These are phyloP conservation scores for Euura saliciscinereae DNA, from an alignment of 1,140 invertebrate species.

Conservation along the genomic window DNA sequence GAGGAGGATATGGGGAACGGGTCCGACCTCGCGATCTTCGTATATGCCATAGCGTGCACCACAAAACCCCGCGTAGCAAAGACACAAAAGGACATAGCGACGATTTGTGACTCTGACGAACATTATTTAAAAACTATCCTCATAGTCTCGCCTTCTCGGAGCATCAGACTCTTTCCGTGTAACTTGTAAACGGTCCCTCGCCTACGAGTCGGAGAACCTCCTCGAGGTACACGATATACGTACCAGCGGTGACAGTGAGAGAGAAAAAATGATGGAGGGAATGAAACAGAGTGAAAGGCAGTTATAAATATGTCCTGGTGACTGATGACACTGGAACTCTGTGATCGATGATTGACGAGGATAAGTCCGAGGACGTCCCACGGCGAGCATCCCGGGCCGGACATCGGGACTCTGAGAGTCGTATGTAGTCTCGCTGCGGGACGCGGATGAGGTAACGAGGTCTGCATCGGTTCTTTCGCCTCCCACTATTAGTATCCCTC, in stretches of 20 bases:
- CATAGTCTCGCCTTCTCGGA: too few species aligned
- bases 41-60: too few species aligned
- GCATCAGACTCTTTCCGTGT: too few species aligned
- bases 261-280: too few species aligned
- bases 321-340: slow-evolving; percentile 17
- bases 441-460: neutral
- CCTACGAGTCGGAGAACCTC: too few species aligned
- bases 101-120: slow-evolving; percentile 32
- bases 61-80: too few species aligned
- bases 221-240: too few species aligned
- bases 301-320: slow-evolving; percentile 24
- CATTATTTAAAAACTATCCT: too few species aligned
- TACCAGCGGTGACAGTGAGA: too few species aligned
- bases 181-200: too few species aligned
- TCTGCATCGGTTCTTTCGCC: slow-evolving; percentile 6
- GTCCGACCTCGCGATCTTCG: too few species aligned
- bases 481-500: neutral
- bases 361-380: slow-evolving; percentile 8
- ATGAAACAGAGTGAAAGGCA: neutral
- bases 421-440: slow-evolving; percentile 9
- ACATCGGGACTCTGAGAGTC: slow-evolving; percentile 7
- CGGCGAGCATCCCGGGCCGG: neutral
- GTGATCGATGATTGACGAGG: slow-evolving; percentile 29
- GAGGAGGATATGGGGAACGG: slow-evolving; percentile 17
- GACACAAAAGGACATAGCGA: slow-evolving; percentile 40